Evolutionary conservation across 2,888 invertebrate species (phyloP).

Genomic region (Spilarctia lutea): DNA sequence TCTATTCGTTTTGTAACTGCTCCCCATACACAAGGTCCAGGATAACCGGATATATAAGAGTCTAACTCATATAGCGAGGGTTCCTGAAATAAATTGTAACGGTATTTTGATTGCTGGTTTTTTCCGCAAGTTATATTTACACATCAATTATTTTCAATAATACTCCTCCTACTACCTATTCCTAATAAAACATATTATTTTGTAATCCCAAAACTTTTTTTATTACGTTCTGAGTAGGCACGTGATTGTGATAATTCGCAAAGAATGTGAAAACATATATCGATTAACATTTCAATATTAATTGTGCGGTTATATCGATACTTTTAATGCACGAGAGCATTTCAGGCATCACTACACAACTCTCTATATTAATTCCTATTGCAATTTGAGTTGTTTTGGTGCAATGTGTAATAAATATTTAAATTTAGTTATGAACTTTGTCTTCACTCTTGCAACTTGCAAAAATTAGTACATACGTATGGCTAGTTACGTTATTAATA

Average conservation of each 20-base stretch:
- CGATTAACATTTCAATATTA: not conserved
- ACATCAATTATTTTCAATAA: too few species aligned
- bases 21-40: not conserved
- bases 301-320: not conserved
- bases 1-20: not conserved
- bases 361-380: conserved; percentile 32
- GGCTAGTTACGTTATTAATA: too few species aligned
- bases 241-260: not conserved
- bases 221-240: too few species aligned
- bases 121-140: too few species aligned
- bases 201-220: too few species aligned
- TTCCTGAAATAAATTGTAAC: too few species aligned
- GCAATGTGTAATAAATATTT: conserved; percentile 7
- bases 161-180: too few species aligned
- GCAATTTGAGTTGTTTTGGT: conserved; percentile 23
- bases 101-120: too few species aligned
- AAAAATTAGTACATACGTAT: too few species aligned
- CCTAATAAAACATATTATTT: too few species aligned
- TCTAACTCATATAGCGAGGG: not conserved
- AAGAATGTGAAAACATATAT: not conserved
- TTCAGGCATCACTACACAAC: conserved; percentile 34
- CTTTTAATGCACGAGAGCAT: conserved; percentile 25
- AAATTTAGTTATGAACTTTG: not conserved
- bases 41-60: not conserved
- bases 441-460: too few species aligned